Evolutionary conservation across 2,113 vertebrate species (phyloP).

Genomic region (Hiodon alosoides): DNA sequence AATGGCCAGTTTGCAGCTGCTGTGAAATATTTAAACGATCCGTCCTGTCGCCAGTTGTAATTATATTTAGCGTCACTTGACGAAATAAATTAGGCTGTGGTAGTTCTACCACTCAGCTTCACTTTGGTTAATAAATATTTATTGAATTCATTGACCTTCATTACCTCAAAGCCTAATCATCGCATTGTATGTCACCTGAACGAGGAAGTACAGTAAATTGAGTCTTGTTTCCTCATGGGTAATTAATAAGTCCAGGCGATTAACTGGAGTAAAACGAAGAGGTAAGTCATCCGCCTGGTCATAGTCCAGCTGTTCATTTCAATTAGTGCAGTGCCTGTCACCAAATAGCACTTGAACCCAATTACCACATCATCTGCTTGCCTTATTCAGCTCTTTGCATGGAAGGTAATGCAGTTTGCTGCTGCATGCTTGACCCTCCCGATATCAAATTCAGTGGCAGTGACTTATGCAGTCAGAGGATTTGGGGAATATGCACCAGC

Average conservation of each 20-base stretch:
- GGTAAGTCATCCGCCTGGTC: neutral
- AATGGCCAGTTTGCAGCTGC: neutral
- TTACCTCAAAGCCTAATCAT: neutral
- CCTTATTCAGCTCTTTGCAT: neutral
- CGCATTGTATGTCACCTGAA: neutral
- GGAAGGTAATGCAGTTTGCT: neutral
- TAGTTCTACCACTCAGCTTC: neutral
- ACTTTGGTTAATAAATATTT: constrained; percentile 11
- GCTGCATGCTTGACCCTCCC: no score
- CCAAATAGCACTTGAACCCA: neutral
- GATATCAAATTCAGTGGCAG: no score
- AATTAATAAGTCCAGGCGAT: neutral
- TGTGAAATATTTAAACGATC: neutral
- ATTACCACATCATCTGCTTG: neutral
- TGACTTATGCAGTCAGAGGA: no score
- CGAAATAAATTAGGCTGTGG: neutral
- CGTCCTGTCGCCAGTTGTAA: neutral
- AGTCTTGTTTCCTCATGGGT: neutral
- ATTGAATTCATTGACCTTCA: neutral
- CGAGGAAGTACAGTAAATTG: neutral
- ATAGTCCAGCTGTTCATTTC: neutral
- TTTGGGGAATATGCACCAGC: no score
- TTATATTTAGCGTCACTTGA: neutral
- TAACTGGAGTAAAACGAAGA: neutral
- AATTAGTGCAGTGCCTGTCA: neutral